Evolutionary conservation across 1,140 invertebrate genomes (phyloP).

Genomic region (Leptoteleia sp.): DNA sequence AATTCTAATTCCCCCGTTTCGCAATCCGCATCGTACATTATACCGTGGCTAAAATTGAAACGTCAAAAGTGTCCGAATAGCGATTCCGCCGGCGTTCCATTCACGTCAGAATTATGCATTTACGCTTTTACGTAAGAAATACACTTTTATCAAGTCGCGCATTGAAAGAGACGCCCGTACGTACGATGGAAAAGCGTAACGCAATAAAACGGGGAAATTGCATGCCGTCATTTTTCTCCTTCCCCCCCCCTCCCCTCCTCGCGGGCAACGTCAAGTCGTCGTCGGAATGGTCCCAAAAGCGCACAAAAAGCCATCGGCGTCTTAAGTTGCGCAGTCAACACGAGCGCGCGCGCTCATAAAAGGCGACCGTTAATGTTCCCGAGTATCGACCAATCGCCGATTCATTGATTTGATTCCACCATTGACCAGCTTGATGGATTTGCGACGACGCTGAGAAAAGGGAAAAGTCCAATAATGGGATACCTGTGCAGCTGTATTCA

Average conservation of each 20-base stretch:
- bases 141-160: constrained; percentile 44
- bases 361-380: constrained; percentile 33
- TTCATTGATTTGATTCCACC: constrained; percentile 30
- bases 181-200: constrained; percentile 47
- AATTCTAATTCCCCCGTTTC: constrained; percentile 24
- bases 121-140: constrained; percentile 49
- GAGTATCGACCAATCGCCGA: constrained; percentile 39
- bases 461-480: constrained; percentile 23
- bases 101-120: constrained; percentile 50
- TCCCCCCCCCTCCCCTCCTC: too few species aligned
- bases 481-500: constrained; percentile 27
- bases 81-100: constrained; percentile 25
- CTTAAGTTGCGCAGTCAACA: constrained; percentile 37
- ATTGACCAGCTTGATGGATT: constrained; percentile 42
- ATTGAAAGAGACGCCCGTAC: constrained; percentile 29
- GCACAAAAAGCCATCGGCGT: constrained; percentile 43
- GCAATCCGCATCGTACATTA: constrained; percentile 27
- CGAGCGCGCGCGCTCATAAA: constrained; percentile 24
- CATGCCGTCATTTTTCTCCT: constrained; percentile 50
- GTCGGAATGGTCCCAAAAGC: constrained; percentile 34
- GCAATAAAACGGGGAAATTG: constrained; percentile 59
- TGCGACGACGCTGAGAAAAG: neutral
- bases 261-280: constrained; percentile 23
- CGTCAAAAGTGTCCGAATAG: constrained; percentile 44
- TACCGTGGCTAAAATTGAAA: constrained; percentile 40